These are phyloP conservation scores for Embidobia sp. DNA, from an alignment of 2,888 invertebrate genomes.

Conservation along the genomic window DNA sequence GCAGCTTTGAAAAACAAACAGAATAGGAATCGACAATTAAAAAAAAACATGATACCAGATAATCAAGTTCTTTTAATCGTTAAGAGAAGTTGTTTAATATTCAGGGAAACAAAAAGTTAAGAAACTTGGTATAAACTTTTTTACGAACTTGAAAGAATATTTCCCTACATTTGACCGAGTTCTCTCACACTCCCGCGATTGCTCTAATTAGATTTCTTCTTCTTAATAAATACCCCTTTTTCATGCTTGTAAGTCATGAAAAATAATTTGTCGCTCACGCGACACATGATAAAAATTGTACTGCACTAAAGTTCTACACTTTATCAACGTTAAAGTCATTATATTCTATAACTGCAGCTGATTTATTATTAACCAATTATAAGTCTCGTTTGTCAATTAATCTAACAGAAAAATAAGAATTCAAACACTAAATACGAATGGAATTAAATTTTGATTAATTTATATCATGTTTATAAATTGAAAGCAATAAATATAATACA, in stretches of 20 bases:
- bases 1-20: too few relatives aligned
- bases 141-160: slow-evolving; percentile 1
- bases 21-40: too few relatives aligned
- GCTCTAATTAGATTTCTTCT: slow-evolving; percentile 24
- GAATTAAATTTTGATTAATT: too few relatives aligned
- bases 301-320: not conserved
- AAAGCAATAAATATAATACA: too few relatives aligned
- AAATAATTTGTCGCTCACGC: slow-evolving; percentile 24
- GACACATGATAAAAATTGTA: slow-evolving; percentile 5
- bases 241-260: slow-evolving; percentile 18
- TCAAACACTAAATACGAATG: too few relatives aligned
- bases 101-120: slow-evolving; percentile 6
- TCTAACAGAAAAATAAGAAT: too few relatives aligned
- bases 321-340: not conserved
- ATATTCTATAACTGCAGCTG: not conserved
- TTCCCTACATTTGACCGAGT: slow-evolving; percentile 14
- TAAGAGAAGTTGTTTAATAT: slow-evolving; percentile 5
- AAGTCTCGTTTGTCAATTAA: too few relatives aligned
- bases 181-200: slow-evolving; percentile 10
- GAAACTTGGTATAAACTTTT: not conserved
- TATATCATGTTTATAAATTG: too few relatives aligned
- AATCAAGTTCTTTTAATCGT: not conserved
- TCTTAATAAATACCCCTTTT: slow-evolving; percentile 7
- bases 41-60: not conserved
- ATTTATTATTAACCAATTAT: slow-evolving; percentile 1